phyloP scores from a whole-genome alignment of 2,888 invertebrate species.

The Morpho helenor region DNA sequence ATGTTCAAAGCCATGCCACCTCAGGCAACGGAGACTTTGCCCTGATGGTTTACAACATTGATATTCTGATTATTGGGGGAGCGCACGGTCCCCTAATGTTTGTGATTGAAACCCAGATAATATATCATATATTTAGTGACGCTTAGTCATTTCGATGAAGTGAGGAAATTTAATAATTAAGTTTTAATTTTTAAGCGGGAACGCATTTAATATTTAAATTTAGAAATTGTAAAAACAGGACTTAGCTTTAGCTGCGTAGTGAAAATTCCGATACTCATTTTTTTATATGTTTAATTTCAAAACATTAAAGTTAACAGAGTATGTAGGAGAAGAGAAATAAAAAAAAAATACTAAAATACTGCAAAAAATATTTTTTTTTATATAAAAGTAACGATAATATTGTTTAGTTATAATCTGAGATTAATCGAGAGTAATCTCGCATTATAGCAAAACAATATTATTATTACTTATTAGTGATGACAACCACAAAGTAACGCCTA shows the following conservation, averaged over 20 bases:
- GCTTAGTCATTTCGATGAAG: conserved; percentile 17
- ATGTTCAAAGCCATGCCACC: no score
- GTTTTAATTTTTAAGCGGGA: not conserved
- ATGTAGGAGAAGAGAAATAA: no score
- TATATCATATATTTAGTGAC: conserved; percentile 37
- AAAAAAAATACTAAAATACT: no score
- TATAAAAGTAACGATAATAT: no score
- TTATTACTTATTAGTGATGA: no score
- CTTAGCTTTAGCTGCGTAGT: not conserved
- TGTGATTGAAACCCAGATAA: conserved; percentile 59
- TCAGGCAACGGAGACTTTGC: not conserved
- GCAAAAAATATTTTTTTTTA: no score
- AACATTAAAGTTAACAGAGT: no score
- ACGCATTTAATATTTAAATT: not conserved
- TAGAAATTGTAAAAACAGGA: not conserved
- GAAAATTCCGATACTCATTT: not conserved
- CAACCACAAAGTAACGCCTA: no score
- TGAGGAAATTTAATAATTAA: conserved; percentile 6
- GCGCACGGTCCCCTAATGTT: conserved; percentile 47
- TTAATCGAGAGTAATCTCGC: no score
- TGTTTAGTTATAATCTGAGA: no score
- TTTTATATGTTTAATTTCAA: no score
- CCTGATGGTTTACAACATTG: conserved; percentile 10
- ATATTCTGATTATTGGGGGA: conserved; percentile 32
- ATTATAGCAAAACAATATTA: no score